Evolutionary conservation across 2,113 vertebrate genomes (phyloP), one percentile per base, ranked within the genome.

Genomic region (Sigmodon hispidus): DNA sequence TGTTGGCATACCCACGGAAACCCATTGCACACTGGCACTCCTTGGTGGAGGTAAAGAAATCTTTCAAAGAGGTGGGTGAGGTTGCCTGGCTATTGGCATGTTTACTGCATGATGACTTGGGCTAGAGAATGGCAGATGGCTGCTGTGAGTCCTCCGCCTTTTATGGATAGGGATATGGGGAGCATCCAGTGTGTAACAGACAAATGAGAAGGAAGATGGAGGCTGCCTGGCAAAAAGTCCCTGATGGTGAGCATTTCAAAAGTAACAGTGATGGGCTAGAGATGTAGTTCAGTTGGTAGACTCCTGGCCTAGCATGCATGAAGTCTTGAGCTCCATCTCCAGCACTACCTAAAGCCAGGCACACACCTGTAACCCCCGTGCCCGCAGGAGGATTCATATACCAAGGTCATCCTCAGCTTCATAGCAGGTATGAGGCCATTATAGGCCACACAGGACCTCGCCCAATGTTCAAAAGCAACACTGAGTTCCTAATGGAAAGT

Each of bases 11-110:
- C 89, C 99, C 99, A 0, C 99, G 99, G 92, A 99, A 99, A 97
- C 99, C 99, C 84, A 99, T 99, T 8, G 99, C 99, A 5, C 99
- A 99, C 97, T 99, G 99, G 99, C 99, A 99, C 98, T 99, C 99
- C 52, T 98, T 99, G 97, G 98, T 99, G 98, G 99, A 99, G 98
- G 98, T 99, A 95, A 99, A 99, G 98, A 99, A 99, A 93, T 99
- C 99, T 72, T 99, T 99, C 98, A 99, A 99, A 97, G 99, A 99
- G 99, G 99, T 99, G 97, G 13, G 98, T 98, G 97, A 95, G 86
- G 72, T 26, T 63, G 75, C 86, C 94, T 83, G 93, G 75, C 83
- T 45, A 94, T 73, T 40, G 3, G 97, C 95, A 50, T 43, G 94
- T 0, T 1, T 84, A 52, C 76, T 36, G 96, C 40, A 45, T 80